Evolutionary conservation across 2,113 vertebrate species (phyloP).

Genomic region (Condylura cristata): DNA sequence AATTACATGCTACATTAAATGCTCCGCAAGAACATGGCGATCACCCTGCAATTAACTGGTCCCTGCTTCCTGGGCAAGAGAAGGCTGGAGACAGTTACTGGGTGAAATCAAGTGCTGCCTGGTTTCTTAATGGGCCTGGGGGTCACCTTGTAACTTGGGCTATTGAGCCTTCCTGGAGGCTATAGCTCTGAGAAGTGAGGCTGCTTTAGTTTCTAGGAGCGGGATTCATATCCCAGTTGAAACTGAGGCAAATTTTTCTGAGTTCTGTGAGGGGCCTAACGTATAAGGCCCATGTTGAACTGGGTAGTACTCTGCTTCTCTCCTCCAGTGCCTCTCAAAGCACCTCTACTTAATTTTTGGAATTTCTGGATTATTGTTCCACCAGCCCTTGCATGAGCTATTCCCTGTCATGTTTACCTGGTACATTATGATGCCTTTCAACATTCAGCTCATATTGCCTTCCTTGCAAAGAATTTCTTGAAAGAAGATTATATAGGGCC

Average conservation of each 20-base stretch:
- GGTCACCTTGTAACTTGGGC: conserved; percentile 73
- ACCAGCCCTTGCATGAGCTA: not conserved
- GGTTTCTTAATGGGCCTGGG: conserved; percentile 67
- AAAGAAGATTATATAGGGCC: not conserved
- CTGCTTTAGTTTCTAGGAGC: not conserved
- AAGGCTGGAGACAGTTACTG: conserved; percentile 65
- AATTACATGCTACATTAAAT: conserved; percentile 84
- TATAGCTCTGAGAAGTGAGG: too few relatives aligned
- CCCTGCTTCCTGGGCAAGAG: conserved; percentile 75
- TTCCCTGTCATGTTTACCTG: not conserved
- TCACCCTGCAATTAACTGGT: conserved; percentile 82
- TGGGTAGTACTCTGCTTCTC: not conserved
- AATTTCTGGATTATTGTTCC: not conserved
- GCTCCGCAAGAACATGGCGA: conserved; percentile 76
- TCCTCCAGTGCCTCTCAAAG: not conserved
- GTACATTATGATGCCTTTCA: not conserved
- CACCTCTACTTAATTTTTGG: not conserved
- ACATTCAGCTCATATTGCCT: not conserved
- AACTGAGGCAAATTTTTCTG: not conserved
- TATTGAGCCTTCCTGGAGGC: not conserved
- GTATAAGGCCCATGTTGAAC: not conserved
- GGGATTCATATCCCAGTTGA: not conserved
- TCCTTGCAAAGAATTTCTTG: not conserved
- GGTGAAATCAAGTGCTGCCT: conserved; percentile 54
- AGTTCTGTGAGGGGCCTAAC: not conserved